Evolutionary conservation across 2,888 invertebrate genomes (phyloP).

Genomic region (Cordylochernes scorpioides): DNA sequence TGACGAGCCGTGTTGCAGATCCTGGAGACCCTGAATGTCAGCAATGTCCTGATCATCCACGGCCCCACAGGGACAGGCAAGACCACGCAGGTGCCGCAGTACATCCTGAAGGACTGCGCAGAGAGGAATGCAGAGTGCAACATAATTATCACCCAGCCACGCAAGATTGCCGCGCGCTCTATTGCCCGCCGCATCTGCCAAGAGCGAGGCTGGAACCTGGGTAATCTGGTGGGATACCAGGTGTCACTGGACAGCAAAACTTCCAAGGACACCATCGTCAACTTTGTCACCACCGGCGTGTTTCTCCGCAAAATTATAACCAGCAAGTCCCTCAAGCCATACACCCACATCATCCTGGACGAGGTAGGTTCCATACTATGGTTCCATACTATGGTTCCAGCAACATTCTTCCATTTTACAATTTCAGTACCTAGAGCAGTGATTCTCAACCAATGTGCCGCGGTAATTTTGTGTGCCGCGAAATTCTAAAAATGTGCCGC

Average conservation of each 20-base stretch:
- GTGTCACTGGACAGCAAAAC: constrained; percentile 30
- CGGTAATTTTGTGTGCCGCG: too few species aligned
- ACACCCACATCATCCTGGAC: constrained; percentile 66
- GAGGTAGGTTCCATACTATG: constrained; percentile 27
- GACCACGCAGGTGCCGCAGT: constrained; percentile 54
- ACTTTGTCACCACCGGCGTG: constrained; percentile 68
- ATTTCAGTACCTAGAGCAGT: too few species aligned
- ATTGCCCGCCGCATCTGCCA: constrained; percentile 55
- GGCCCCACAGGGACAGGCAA: constrained; percentile 82
- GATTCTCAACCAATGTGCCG: too few species aligned
- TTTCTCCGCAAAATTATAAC: constrained; percentile 47
- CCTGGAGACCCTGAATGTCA: constrained; percentile 34
- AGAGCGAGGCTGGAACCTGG: constrained; percentile 54
- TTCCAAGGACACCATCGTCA: constrained; percentile 38
- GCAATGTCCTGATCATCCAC: constrained; percentile 52
- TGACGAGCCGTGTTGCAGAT: constrained; percentile 37
- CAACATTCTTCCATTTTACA: too few species aligned
- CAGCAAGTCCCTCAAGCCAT: constrained; percentile 41
- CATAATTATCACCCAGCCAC: constrained; percentile 72
- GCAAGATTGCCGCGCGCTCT: constrained; percentile 72
- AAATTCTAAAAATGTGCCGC: too few species aligned
- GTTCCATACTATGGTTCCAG: too few species aligned
- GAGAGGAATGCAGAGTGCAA: constrained; percentile 39
- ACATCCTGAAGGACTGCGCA: constrained; percentile 51
- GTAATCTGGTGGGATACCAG: constrained; percentile 65